Base-by-base conservation (phyloP, 2,113 vertebrate genomes). In the Argyrosomus japonicus region DNA sequence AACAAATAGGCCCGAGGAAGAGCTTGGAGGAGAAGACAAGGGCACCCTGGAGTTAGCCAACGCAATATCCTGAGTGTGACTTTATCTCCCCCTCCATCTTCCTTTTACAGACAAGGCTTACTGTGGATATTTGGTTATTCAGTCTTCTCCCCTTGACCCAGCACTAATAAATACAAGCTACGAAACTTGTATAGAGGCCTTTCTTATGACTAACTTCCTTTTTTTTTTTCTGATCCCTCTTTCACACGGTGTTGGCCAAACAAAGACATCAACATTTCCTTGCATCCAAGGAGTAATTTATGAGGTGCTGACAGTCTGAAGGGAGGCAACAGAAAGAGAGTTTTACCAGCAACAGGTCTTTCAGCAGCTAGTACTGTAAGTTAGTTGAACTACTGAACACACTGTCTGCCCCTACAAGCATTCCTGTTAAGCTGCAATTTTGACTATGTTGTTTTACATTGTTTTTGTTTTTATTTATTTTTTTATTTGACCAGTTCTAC, bases 241-340 rank as follows among this genome's bases (percentile, higher is more conserved):
- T 88, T 87, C 81, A 77, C 75, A 79, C 73, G 53, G 80, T 76
- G 81, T 86, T 64, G 54, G 89, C 81, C 87, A 91, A 94, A 92
- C 92, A 93, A 92, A 94, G 94, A 93, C 79, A 79, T 92, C 86
- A 89, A 71, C 87, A 82, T 91, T 78, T 84, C 73, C 70, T 75
- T 68, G 62, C 83, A 74, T 93, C 88, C 87, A 79, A 87, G 60
- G 80, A 72, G 64, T 95, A 93, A 95, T 96, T 95, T 96, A 95
- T 83, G 91, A 95, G 88, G 87, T 86, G 91, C 85, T 95, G 95
- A 97, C 95, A 96, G 93, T 92, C 94, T 94, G 87, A 94, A 84
- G 86, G 91, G 86, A 91, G 91, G 93, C 77, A 87, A 88, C 93
- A 83, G 93, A 94, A 90, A 81, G 88, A 84, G 80, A 93, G 88